Conservation (phyloP, 2,888 invertebrate species). For the Dasysyrphus albostriatus region DNA sequence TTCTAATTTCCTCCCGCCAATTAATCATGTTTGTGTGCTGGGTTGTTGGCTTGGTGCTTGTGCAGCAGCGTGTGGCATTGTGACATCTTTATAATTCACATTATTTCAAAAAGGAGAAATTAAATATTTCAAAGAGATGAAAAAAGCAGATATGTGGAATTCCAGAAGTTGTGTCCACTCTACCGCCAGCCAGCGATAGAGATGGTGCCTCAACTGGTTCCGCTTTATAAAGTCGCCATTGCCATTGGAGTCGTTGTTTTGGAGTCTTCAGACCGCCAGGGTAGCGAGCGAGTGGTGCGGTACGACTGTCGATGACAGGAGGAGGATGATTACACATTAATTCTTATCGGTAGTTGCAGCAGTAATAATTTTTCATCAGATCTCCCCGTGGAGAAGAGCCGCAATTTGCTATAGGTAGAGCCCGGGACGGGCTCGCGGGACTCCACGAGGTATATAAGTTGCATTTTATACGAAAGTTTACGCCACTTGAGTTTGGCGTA, state of each 20-base stretch:
- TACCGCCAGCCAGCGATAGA: constrained; percentile 21
- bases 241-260: neutral
- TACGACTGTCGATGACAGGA: constrained; percentile 73
- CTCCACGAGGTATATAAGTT: constrained; percentile 1
- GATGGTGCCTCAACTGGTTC: constrained; percentile 46
- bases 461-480: constrained; percentile 64
- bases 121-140: constrained; percentile 41
- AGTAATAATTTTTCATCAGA: constrained; percentile 74
- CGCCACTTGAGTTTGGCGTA: constrained; percentile 73
- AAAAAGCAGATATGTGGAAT: constrained; percentile 60
- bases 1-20: constrained; percentile 67
- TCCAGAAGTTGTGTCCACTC: constrained; percentile 70
- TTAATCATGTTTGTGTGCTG: constrained; percentile 56
- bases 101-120: constrained; percentile 51
- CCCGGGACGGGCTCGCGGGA: neutral
- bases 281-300: constrained; percentile 19
- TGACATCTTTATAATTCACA: constrained; percentile 74
- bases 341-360: constrained; percentile 74
- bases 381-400: constrained; percentile 59
- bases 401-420: neutral
- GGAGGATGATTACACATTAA: constrained; percentile 75
- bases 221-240: constrained; percentile 30
- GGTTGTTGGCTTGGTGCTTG: neutral
- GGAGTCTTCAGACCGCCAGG: neutral
- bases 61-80: constrained; percentile 53